Base-by-base conservation (phyloP, 2,888 invertebrate genomes). In the Malthinus seriepunctatus region DNA sequence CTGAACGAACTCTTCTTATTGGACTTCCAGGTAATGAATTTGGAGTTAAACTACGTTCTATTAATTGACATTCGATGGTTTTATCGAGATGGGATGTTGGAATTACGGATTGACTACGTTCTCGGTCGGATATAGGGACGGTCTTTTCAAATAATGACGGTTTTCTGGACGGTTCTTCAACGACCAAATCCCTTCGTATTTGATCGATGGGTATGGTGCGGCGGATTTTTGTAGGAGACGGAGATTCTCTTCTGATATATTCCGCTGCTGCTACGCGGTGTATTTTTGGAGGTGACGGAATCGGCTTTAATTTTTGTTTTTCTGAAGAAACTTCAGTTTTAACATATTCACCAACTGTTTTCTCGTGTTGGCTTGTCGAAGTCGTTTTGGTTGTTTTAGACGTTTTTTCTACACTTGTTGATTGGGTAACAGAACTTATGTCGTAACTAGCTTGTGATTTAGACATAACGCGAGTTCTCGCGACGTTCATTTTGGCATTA, bases 1-100 rank as follows among this genome's bases (percentile, higher is more conserved):
- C 76, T 10, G 78, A 77, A 66, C 76, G 69, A 2, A 77, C 72
- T 60, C 75, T 71, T 63, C 78, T 76, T 10, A 78, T 69, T 31
- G 83, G 83, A 71, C 82, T 83, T 52, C 81, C 81, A 32, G 82
- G 82, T 54, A 82, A 71, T 2, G 81, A 82, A 5, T 76, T 74
- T 8, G 81, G 78, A 58, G 79, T 79, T 33, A 73, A 68, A 60
- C 73, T 73, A 61, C 73, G 71, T 57, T 72, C 71, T 32, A 67
- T 51, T 39, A 65, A 57, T 45, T 70, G 69, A n/a, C 68, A 70
- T 63, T 76, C 73, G 12, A 71, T 68, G 12, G 71, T 69, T 47
- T 75, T 69, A 51, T 77, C 78, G 34, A 75, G 75, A 58, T 74
- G 72, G 31, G 76, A 73, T 23, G 78, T 76, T 33, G 80, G 78